A percentile compares a stretch with the other conserved stretches of the same genome.
phyloP scores from a whole-genome alignment of 53 echinoderm and acorn worm species.

The Echinometra lucunter region DNA sequence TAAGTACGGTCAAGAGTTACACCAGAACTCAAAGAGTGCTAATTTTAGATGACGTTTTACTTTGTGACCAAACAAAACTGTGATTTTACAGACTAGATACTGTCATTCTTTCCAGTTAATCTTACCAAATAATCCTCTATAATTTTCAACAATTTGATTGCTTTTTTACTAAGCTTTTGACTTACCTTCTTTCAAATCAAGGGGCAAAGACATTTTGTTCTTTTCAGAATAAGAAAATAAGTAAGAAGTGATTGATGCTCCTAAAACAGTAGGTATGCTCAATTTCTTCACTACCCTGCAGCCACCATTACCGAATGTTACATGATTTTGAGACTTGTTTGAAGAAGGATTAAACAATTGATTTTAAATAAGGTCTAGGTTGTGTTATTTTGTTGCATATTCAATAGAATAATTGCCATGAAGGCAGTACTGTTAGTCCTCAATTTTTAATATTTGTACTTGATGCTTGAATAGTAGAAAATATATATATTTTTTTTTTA shows the following conservation, averaged over 20 bases:
- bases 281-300: not conserved
- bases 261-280: no score
- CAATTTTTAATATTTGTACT: not conserved
- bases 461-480: not conserved
- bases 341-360: not conserved
- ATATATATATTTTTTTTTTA: no score
- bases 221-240: no score
- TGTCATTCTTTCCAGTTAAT: not conserved
- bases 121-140: not conserved
- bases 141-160: not conserved
- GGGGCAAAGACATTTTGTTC: no score
- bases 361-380: not conserved
- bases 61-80: no score
- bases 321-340: not conserved
- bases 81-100: not conserved
- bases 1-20: no score
- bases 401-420: not conserved
- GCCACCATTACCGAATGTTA: not conserved
- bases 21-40: no score
- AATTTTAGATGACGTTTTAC: no score
- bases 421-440: not conserved
- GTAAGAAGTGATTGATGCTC: no score
- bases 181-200: no score
- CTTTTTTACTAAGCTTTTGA: not conserved
- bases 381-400: not conserved